Percentiles rank a stretch among this genome's conserved stretches.
Conservation (phyloP, 2,888 invertebrate species). For the Drosophila leonis region DNA sequence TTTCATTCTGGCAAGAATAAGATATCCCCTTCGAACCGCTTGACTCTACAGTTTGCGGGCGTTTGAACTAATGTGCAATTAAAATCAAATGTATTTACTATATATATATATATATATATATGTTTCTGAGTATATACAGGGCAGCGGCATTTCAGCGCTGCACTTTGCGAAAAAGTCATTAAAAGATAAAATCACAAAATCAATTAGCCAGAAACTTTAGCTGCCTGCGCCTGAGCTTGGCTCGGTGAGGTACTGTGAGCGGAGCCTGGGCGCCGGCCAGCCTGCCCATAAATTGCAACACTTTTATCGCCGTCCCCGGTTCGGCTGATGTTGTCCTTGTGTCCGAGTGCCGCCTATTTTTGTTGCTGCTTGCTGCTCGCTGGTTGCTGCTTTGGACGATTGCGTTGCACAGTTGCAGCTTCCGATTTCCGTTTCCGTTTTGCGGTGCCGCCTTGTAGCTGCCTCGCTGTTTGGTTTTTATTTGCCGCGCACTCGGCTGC, state of each 20-base stretch:
- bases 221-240: constrained; percentile 36
- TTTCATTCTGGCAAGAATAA: not conserved
- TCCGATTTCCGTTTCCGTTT: constrained; percentile 81
- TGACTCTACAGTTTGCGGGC: constrained; percentile 9
- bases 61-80: constrained; percentile 49
- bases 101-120: not conserved
- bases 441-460: constrained; percentile 74
- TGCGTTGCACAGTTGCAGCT: constrained; percentile 76
- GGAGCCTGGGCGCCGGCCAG: constrained; percentile 63
- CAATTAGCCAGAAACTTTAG: constrained; percentile 81
- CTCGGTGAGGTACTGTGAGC: constrained; percentile 23
- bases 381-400: constrained; percentile 58
- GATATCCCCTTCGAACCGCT: not conserved
- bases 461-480: constrained; percentile 69
- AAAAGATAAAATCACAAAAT: constrained; percentile 82
- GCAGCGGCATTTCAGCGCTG: constrained; percentile 45
- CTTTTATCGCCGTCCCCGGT: constrained; percentile 70
- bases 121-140: not conserved
- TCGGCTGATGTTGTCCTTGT: constrained; percentile 57
- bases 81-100: constrained; percentile 51
- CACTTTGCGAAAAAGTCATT: constrained; percentile 76
- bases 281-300: constrained; percentile 80
- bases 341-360: constrained; percentile 73
- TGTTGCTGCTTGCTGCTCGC: constrained; percentile 40
- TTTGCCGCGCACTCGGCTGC: constrained; percentile 70